A percentile compares a stretch with the other conserved stretches of the same genome.
Conservation (phyloP, 1,140 invertebrate species). For the Carposina sasakii region DNA sequence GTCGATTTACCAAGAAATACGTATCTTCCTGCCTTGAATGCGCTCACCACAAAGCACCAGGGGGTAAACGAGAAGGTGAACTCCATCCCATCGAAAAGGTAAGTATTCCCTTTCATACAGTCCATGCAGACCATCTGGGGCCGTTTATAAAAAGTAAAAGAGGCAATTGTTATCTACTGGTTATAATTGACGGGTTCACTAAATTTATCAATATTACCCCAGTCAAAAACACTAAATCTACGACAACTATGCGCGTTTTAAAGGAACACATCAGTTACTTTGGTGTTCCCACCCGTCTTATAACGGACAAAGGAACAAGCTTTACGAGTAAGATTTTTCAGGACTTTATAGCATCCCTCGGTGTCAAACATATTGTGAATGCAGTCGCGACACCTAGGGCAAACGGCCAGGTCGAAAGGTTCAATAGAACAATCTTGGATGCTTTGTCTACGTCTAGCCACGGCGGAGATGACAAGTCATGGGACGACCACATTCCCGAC, state of each 20-base stretch:
- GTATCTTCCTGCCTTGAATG: constrained; percentile 32
- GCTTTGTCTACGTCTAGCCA: constrained; percentile 20
- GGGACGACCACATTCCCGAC: constrained; percentile 25
- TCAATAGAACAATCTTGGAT: constrained; percentile 28
- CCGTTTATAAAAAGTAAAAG: constrained; percentile 31
- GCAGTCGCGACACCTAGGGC: constrained; percentile 29
- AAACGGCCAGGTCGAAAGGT: constrained; percentile 34
- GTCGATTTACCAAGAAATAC: constrained; percentile 25
- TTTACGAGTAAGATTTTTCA: constrained; percentile 28
- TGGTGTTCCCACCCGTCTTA: constrained; percentile 22
- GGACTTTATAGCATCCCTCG: constrained; percentile 15
- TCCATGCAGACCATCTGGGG: constrained; percentile 38
- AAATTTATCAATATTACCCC: constrained; percentile 26
- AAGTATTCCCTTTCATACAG: constrained; percentile 36
- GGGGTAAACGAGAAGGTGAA: constrained; percentile 29
- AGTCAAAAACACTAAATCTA: constrained; percentile 25
- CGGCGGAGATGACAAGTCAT: constrained; percentile 15
- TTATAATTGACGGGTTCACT: constrained; percentile 29
- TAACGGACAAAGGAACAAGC: constrained; percentile 27
- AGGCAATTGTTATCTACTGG: constrained; percentile 26
- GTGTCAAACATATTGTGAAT: constrained; percentile 29
- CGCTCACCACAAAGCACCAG: constrained; percentile 27
- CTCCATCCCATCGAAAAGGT: constrained; percentile 40
- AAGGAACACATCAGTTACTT: constrained; percentile 26
- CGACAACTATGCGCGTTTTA: constrained; percentile 14